These are phyloP conservation scores for Notechis scutatus DNA, from an alignment of 2,113 vertebrate genomes.

Conservation along the genomic window DNA sequence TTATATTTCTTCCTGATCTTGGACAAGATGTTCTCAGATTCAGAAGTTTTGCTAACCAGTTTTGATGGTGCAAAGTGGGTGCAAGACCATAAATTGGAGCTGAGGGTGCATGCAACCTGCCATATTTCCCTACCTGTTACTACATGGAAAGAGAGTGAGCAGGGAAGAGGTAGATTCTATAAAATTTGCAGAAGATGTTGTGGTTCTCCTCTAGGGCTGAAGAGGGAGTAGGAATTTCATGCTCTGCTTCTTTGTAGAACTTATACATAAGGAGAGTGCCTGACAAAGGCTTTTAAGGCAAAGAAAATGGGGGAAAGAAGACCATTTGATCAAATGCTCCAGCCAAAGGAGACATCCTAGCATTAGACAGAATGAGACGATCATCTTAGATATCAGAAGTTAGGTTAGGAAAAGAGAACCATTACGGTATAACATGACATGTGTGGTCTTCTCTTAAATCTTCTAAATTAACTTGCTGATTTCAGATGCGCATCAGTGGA, in stretches of 20 bases:
- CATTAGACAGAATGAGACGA: background rate
- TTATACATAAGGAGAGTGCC: background rate
- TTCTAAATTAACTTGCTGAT: background rate
- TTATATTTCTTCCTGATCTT: too few species aligned
- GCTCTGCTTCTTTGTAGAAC: background rate
- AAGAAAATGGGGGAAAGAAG: background rate
- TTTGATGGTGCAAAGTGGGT: background rate
- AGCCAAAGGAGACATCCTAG: too few species aligned
- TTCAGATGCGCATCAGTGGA: background rate
- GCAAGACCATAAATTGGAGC: background rate
- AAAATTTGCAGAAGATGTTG: background rate
- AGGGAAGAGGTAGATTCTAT: background rate
- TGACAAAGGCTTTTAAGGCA: background rate
- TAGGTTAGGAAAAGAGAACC: background rate
- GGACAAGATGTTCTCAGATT: background rate
- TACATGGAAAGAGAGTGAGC: background rate
- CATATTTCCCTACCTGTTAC: background rate
- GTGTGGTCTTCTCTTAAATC: background rate
- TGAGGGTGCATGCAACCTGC: background rate
- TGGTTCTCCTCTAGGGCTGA: background rate
- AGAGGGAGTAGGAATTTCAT: background rate
- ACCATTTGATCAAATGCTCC: background rate
- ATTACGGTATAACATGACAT: background rate
- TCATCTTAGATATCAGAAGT: background rate
- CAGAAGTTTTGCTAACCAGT: background rate